Evolutionary conservation across 2,797 vertebrate genomes (phyloP), one percentile per base, ranked within the genome.

Genomic region (Scolopax bukidnonensis): DNA sequence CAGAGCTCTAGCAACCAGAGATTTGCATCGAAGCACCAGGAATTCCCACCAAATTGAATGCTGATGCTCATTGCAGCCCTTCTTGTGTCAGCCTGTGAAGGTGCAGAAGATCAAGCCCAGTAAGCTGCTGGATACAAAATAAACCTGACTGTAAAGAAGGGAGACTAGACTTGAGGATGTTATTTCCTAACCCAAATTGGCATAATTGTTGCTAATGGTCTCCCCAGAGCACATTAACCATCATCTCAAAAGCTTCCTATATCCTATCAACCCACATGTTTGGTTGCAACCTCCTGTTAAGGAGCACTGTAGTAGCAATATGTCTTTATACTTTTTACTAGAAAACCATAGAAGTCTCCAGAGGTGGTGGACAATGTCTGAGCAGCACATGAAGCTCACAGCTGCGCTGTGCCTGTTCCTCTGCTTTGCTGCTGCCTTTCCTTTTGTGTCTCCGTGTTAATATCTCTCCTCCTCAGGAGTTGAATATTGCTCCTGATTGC

Each of bases 181-280:
- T 14, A 18, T 54, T 80, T 68, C 32, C 68, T 79, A 36, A 38
- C 48, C 24, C 1, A 2, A 61, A 61, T 8, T 51, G 68, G 10
- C 15, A 7, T 25, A 47, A 30, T 41, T 41, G 27, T 69, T 84
- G 50, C 51, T 27, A 9, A 41, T 2, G 0, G 2, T 47, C 75
- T 57, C 51, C 12, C 32, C 40, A 60, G 57, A 65, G 24, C 28
- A 10, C 47, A 8, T 57, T 23, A 78, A 38, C 38, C 63, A 11
- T 27, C 33, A 10, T 67, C 36, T 69, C 15, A 7, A 47, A 56
- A 51, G 12, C 68, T 47, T 84, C 48, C 74, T 7, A 0, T 61
- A 25, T 36, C 33, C 36, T 27, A 1, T 28, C 21, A 11, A 41
- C 23, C 51, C 33, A 6, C 10, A 2, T 0, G 1, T 21, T 38